Base-by-base conservation (phyloP, 2,797 vertebrate genomes). In the Phrynocephalus forsythii region DNA sequence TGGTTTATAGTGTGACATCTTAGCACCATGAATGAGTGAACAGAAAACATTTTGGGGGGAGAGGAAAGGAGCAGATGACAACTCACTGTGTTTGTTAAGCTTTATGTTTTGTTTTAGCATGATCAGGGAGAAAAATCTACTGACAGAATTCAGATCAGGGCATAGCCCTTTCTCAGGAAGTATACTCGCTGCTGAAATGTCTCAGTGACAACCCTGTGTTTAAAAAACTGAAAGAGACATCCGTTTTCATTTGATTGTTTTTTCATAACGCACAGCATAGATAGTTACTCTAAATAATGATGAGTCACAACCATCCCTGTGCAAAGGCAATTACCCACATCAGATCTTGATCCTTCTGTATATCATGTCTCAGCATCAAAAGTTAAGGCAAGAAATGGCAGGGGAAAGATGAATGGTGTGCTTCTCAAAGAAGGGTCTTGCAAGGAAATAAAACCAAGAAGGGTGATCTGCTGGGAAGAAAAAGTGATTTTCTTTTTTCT, bases 351-450 rank as follows among this genome's bases (percentile, higher is more conserved):
- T 76, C 5, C 85, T 83, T 71, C 28, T 52, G 48, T 50, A 11
- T 20, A 20, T 44, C 56, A 63, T 67, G 66, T 77, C 38, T 30
- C 67, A 38, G 16, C 79, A 56, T 33, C 30, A 69, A 9, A 38
- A 77, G 26, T 56, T 63, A 63, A 83, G 30, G 48, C 56, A 87
- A 82, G 66, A 75, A 76, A 56, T 76, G 16, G 30, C 72, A 76
- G 30, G 71, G 28, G 33, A 48, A 38, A 82, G 30, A 82, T 63
- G 63, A 75, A 63, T 75, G 22, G 50, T 50, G 10, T 26, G 30
- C 60, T 86, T 18, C 1, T 56, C 24, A 66, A 81, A n/a, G 38
- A 82, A 52, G 18, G 20, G 20, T n/a, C 52, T 76, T 16, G 38
- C 28, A 15, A 68, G 48, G 48, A 48, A 75, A 9, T n/a, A 48